Base-by-base conservation (phyloP, 2,888 invertebrate genomes). In the Seira ritae region DNA sequence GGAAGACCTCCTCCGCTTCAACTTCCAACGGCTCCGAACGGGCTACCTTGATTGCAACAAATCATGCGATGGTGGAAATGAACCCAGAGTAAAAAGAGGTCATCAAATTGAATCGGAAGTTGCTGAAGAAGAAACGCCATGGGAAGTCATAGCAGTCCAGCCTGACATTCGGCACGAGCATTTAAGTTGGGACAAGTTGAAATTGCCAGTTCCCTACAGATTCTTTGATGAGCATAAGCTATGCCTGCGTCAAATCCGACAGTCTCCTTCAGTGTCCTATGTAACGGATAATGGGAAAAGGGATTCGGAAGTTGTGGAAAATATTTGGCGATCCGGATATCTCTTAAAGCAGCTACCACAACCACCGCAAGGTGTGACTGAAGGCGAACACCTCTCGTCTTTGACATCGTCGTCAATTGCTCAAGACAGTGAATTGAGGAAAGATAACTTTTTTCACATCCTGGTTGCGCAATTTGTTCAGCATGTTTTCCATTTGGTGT, bases 401-500 rank as follows among this genome's bases (percentile, higher is more conserved):
- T 15, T 6, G 22, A 67, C 69, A 17, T n/a, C n/a, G 22, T 31
- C 31, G 8, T 31, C 31, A 42, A 3, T 55, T 23, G 17, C 70
- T 79, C 2, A 68, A 31, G 65, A 46, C 12, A 31, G n/a, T n/a
- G 19, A 82, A 3, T 55, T 55, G 12, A 55, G 55, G 55, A 12
- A 17, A 17, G 55, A 55, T 55, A 55, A 82, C 42, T 82, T 78
- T 8, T 31, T 66, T 23, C 76, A 85, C 23, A 81, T 87, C 65
- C 22, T 84, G 22, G 10, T 81, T 0, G 23, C 71, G 0, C 75
- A 87, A 19, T 88, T 88, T 69, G 68, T 89, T 4, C 77, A 86
- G 8, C 81, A 87, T 31, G 50, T 83, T 15, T 67, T 89, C 8
- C 87, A 88, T 72, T 80, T 89, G 1, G 60, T 88, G n/a, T 75